These are phyloP conservation scores for Leptodactylus fallax DNA, from an alignment of 2,797 vertebrate genomes.

Conservation along the genomic window DNA sequence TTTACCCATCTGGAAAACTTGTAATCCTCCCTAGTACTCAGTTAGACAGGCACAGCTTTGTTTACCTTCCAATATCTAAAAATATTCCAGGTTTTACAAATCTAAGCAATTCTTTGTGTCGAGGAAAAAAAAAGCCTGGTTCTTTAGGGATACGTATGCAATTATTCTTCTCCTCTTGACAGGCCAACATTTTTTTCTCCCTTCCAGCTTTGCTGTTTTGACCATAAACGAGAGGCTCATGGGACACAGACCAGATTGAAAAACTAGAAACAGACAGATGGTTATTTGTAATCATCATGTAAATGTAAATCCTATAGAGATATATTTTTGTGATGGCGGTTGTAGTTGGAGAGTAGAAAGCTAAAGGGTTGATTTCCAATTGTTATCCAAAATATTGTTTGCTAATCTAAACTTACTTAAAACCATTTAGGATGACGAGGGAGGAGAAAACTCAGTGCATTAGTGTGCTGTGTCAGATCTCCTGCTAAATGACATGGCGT, in stretches of 20 bases:
- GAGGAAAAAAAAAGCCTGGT: constrained; percentile 56
- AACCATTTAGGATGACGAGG: constrained; percentile 11
- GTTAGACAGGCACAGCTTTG: constrained; percentile 76
- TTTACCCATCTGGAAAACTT: constrained; percentile 52
- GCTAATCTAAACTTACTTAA: constrained; percentile 46
- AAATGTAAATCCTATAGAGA: constrained; percentile 76
- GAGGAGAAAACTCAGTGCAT: constrained; percentile 58
- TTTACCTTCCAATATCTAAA: constrained; percentile 72
- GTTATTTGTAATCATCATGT: constrained; percentile 77
- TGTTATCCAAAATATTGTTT: constrained; percentile 54
- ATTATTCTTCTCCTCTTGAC: constrained; percentile 78
- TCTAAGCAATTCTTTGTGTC: constrained; percentile 66
- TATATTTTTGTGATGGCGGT: constrained; percentile 67
- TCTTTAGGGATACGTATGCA: constrained; percentile 77
- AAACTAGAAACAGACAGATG: constrained; percentile 75
- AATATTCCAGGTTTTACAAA: constrained; percentile 73
- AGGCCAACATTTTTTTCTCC: constrained; percentile 65
- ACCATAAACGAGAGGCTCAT: constrained; percentile 73
- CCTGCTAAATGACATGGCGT: constrained; percentile 62
- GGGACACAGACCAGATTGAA: constrained; percentile 77
- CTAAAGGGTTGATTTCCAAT: constrained; percentile 48
- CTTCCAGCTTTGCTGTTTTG: constrained; percentile 71
- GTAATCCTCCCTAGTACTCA: constrained; percentile 74
- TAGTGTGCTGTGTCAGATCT: constrained; percentile 60
- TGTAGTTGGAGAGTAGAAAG: constrained; percentile 48